These are phyloP conservation scores for Melieria omissa DNA, from an alignment of 2,888 invertebrate species.

Conservation along the genomic window DNA sequence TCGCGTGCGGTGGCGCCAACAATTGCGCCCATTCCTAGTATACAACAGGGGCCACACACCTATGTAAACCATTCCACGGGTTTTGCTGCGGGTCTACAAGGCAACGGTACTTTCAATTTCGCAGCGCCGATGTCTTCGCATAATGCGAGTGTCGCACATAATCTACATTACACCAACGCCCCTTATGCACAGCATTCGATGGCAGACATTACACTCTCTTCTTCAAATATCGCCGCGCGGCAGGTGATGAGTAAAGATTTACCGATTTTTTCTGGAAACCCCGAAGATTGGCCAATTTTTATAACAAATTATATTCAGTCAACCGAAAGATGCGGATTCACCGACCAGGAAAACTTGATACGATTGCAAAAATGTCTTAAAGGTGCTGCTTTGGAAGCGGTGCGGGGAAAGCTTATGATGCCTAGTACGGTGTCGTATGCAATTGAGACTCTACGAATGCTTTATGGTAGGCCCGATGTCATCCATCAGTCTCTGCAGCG, in stretches of 20 bases:
- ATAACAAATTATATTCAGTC: slow-evolving; percentile 9
- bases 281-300: slow-evolving; percentile 13
- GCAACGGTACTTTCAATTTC: no score
- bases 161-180: no score
- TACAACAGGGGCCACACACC: no score
- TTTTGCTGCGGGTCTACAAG: no score
- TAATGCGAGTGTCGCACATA: no score
- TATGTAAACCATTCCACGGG: no score
- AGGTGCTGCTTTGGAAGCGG: slow-evolving; percentile 14
- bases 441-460: slow-evolving; percentile 13
- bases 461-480: slow-evolving; percentile 2
- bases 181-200: no score
- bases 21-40: no score
- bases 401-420: slow-evolving; percentile 31
- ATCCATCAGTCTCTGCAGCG: slow-evolving; percentile 17
- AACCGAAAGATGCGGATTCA: slow-evolving; percentile 11
- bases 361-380: slow-evolving; percentile 12
- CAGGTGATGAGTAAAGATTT: slow-evolving; percentile 8
- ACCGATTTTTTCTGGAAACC: slow-evolving; percentile 1
- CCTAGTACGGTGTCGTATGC: slow-evolving; percentile 25
- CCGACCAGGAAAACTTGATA: slow-evolving; percentile 23
- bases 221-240: slow-evolving; percentile 18
- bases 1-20: no score
- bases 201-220: slow-evolving; percentile 4
- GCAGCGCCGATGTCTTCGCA: no score